phyloP scores from a whole-genome alignment of 2,113 vertebrate genomes.

The Anser brachyrhynchus region DNA sequence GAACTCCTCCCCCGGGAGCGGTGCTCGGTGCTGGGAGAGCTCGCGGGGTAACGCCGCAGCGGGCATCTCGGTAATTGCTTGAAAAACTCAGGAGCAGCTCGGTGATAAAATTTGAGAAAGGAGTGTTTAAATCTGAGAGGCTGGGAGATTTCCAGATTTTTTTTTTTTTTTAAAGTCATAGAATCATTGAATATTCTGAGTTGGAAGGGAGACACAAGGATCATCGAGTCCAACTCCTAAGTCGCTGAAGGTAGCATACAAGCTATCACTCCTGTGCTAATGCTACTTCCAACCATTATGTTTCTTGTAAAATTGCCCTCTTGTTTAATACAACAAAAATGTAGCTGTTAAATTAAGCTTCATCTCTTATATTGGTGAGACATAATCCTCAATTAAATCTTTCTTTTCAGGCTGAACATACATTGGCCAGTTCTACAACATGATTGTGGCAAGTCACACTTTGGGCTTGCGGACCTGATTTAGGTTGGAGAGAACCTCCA shows the following conservation, averaged over 20 bases:
- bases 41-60: rapidly evolving
- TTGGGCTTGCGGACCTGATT: not conserved
- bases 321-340: not conserved
- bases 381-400: not conserved
- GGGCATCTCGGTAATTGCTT: not conserved
- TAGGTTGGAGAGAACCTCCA: not conserved
- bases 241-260: not conserved
- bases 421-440: rapidly evolving
- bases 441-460: not conserved
- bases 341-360: not conserved
- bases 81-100: not conserved
- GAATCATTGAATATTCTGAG: not conserved
- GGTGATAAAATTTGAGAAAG: too few species aligned
- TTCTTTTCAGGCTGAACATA: not conserved
- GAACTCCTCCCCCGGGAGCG: constrained; percentile 52
- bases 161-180: not conserved
- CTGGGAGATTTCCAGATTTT: not conserved
- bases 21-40: not conserved
- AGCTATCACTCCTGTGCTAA: not conserved
- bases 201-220: not conserved
- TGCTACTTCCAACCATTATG: rapidly evolving
- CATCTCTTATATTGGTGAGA: not conserved
- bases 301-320: rapidly evolving
- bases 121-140: not conserved
- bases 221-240: not conserved